These are phyloP conservation scores for Mus pahari DNA, from an alignment of 2,113 vertebrate species.

Conservation along the genomic window DNA sequence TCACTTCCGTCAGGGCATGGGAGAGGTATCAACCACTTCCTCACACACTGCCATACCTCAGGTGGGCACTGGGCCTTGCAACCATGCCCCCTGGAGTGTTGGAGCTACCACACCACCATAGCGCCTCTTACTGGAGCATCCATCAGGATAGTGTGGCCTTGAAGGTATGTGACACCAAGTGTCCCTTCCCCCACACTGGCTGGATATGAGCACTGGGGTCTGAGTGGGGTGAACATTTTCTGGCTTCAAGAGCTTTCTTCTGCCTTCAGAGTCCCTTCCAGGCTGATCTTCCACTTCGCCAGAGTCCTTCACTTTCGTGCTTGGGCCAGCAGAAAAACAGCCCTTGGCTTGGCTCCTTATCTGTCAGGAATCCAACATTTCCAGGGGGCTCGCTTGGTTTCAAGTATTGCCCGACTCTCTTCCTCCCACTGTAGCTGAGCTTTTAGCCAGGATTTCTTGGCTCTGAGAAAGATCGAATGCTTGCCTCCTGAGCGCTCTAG, in stretches of 20 bases:
- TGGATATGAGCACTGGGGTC: neutral
- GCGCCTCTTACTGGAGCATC: neutral
- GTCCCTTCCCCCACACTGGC: neutral
- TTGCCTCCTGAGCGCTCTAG: slow-evolving; percentile 65
- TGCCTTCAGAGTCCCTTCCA: slow-evolving; percentile 17
- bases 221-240: slow-evolving; percentile 44
- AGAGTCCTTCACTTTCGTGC: slow-evolving; percentile 59
- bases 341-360: slow-evolving; percentile 58
- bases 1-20: neutral
- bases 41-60: neutral
- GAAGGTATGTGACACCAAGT: neutral
- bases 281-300: slow-evolving; percentile 55
- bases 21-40: neutral
- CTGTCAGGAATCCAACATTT: slow-evolving; percentile 73
- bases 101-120: neutral
- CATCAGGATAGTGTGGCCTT: neutral
- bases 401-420: slow-evolving; percentile 75
- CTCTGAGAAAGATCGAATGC: slow-evolving; percentile 74
- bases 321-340: slow-evolving; percentile 57
- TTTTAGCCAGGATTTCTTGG: slow-evolving; percentile 80
- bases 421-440: slow-evolving; percentile 63
- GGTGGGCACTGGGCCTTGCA: neutral
- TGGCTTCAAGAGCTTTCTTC: neutral
- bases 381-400: slow-evolving; percentile 77
- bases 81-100: neutral